These are phyloP conservation scores for Fissipunctia ypsillon DNA, from an alignment of 2,888 invertebrate species.

Conservation along the genomic window DNA sequence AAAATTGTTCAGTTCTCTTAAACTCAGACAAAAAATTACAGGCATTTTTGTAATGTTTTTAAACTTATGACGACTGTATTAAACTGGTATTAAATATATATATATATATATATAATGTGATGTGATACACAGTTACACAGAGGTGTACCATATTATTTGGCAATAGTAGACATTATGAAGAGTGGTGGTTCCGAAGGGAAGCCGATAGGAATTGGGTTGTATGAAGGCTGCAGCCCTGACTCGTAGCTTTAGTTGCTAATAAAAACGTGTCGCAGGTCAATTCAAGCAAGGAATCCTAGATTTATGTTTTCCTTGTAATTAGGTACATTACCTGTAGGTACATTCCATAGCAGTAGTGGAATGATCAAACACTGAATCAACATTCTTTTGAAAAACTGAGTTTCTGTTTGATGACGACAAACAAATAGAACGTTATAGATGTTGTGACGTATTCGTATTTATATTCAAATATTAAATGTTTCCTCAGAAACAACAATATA, in stretches of 20 bases:
- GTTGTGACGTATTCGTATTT: constrained; percentile 31
- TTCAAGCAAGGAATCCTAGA: constrained; percentile 5
- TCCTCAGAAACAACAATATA: constrained; percentile 30
- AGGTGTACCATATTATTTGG: too few relatives aligned
- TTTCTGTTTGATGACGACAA: constrained; percentile 36
- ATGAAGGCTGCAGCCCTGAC: too few relatives aligned
- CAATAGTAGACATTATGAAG: too few relatives aligned
- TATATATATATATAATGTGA: too few relatives aligned
- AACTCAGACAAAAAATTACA: too few relatives aligned
- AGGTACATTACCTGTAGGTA: neutral
- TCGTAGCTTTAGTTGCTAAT: neutral
- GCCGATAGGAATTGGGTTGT: too few relatives aligned
- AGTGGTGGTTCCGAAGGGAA: too few relatives aligned
- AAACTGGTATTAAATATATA: too few relatives aligned
- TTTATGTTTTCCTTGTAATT: constrained; percentile 22
- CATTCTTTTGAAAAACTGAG: constrained; percentile 30
- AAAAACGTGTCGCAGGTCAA: neutral
- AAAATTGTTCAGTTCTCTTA: too few relatives aligned
- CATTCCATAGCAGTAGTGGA: neutral
- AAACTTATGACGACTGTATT: too few relatives aligned
- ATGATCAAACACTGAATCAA: constrained; percentile 34
- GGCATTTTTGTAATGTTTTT: too few relatives aligned
- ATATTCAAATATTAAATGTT: constrained; percentile 37
- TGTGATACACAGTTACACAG: too few relatives aligned
- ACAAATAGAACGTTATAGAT: constrained; percentile 25